Evolutionary conservation across 1,140 invertebrate species (phyloP), one percentile per base, ranked within the genome.

Genomic region (Liolophura sinensis): DNA sequence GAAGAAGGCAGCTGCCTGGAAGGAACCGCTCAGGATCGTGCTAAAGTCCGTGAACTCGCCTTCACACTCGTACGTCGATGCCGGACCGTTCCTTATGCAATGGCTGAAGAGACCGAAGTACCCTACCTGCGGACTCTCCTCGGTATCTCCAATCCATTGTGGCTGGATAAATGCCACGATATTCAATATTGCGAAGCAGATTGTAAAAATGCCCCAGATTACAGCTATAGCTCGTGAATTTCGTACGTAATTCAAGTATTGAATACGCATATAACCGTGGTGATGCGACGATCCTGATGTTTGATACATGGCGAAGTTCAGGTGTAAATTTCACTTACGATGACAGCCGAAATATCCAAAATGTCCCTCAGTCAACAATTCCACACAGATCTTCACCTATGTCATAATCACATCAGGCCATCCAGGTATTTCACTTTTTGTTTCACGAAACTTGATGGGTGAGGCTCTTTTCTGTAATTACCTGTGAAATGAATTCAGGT

Each of bases 161-260:
- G 96, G 95, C 62, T 96, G 96, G 20, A 97, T 90, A 82, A 98
- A 97, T 0, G 95, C 92, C 20, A 98, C 94, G 64, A 96, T 90
- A 63, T 91, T 91, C 76, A 98, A 96, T 74, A 99, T 97, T 59
- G 94, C 93, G 84, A 95, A 98, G 85, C 96, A 98, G 77, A 97
- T 93, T 61, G 93, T 85, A 82, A 98, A 97, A 73, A 98, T 93
- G 24, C 92, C 95, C 97, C 97, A 98, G 55, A 98, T 87, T 20
- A 98, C 94, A 51, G 94, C 95, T 62, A 98, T 95, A 50, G 96
- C 95, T 64, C 96, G 94, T 56, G 93, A 95, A 88, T 98, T 97
- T 76, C 95, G 89, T 52, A 96, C 92, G 84, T 97, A 98, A 84
- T 93, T 96, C 16, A 68, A 74, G 69, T 84, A 79, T 47, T 82